These are phyloP conservation scores for Campoplex capitator DNA, from an alignment of 2,888 invertebrate species.

Conservation along the genomic window DNA sequence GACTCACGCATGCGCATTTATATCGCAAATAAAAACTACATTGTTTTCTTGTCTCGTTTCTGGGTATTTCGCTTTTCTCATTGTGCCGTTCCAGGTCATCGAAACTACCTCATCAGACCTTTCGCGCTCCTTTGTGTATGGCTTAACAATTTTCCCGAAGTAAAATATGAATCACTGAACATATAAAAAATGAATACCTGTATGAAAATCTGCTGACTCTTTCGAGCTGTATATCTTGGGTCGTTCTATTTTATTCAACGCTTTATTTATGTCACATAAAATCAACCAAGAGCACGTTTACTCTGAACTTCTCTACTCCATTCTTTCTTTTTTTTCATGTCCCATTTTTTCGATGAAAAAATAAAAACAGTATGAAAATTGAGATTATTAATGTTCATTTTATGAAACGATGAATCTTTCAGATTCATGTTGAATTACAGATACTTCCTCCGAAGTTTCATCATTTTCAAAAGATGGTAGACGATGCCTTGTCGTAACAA, in stretches of 20 bases:
- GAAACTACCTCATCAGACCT: constrained; percentile 33
- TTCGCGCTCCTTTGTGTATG: constrained; percentile 4
- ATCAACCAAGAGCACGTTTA: constrained; percentile 52
- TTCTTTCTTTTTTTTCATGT: constrained; percentile 30
- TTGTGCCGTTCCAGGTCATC: constrained; percentile 19
- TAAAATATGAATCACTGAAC: constrained; percentile 51
- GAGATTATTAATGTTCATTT: background rate
- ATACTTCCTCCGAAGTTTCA: background rate
- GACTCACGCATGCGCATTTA: constrained; percentile 10
- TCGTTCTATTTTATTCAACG: constrained; percentile 37
- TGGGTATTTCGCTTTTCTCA: constrained; percentile 3
- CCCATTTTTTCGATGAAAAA: constrained; percentile 36
- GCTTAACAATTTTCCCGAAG: background rate
- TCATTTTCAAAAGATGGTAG: background rate
- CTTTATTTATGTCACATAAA: constrained; percentile 33
- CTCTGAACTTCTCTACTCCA: constrained; percentile 39
- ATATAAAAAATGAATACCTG: constrained; percentile 47
- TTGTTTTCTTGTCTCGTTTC: constrained; percentile 8
- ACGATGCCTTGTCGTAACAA: background rate
- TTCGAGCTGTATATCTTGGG: background rate
- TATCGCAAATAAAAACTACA: background rate
- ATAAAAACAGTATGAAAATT: background rate
- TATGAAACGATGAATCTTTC: background rate
- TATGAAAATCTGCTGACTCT: constrained; percentile 2
- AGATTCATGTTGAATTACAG: background rate